A percentile compares a stretch with the other conserved stretches of the same genome.
These are phyloP conservation scores for human DNA, from an alignment of 2,113 vertebrate genomes.

Conservation along the genomic window GRCh38 chr6:39879501-39880000, in stretches of 20 bases:
- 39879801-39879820: neutral
- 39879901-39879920: neutral
- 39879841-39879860: neutral
- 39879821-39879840: neutral
- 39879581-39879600: neutral
- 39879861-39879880: neutral
- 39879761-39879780: neutral
- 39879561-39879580: neutral
- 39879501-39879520: neutral
- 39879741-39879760: neutral
- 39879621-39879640: neutral
- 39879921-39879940: neutral
- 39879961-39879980: neutral
- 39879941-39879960: neutral
- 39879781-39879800: neutral
- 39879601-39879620: neutral
- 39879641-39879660: neutral
- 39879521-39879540: too few species aligned
- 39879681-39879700: rapidly evolving
- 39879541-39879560: neutral
- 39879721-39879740: neutral
- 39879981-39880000: neutral
- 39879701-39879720: neutral
- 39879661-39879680: neutral
- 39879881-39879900: neutral